Conservation (phyloP, 1,140 invertebrate genomes). For the Leptopilina clavipes region DNA sequence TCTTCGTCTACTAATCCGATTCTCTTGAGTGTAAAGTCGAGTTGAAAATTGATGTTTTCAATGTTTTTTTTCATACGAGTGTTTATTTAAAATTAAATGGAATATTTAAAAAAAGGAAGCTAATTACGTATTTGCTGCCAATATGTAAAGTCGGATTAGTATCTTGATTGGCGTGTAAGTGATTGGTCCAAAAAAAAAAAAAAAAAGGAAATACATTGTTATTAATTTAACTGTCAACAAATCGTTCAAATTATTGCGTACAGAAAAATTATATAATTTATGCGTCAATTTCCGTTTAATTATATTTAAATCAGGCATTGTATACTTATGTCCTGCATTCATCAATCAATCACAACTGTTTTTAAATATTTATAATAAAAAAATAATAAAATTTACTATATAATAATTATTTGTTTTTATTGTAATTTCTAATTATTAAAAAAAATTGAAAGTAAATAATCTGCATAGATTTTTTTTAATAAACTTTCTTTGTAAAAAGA, state of each 20-base stretch:
- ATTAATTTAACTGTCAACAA: constrained; percentile 52
- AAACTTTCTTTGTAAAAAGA: no score
- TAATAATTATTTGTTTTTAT: constrained; percentile 1
- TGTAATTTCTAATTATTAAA: background rate
- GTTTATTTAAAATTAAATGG: constrained; percentile 5
- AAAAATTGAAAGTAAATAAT: no score
- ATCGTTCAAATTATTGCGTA: constrained; percentile 30
- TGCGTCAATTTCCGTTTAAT: constrained; percentile 43
- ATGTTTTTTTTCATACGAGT: background rate
- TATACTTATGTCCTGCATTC: constrained; percentile 55
- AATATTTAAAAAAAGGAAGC: background rate
- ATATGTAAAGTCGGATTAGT: constrained; percentile 31
- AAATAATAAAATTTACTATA: constrained; percentile 49
- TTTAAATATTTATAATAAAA: constrained; percentile 72
- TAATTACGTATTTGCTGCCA: constrained; percentile 9
- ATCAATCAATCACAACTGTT: constrained; percentile 61
- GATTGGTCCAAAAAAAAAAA: background rate
- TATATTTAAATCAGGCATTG: constrained; percentile 47
- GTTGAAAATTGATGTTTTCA: background rate
- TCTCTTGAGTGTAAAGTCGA: constrained; percentile 12
- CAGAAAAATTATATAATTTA: constrained; percentile 43
- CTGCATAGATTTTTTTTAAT: no score
- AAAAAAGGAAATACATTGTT: constrained; percentile 16
- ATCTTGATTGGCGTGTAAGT: constrained; percentile 26
- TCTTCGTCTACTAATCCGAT: constrained; percentile 19